Evolutionary conservation across 2,888 invertebrate species (phyloP).

Genomic region (Rhamnusium bicolor): DNA sequence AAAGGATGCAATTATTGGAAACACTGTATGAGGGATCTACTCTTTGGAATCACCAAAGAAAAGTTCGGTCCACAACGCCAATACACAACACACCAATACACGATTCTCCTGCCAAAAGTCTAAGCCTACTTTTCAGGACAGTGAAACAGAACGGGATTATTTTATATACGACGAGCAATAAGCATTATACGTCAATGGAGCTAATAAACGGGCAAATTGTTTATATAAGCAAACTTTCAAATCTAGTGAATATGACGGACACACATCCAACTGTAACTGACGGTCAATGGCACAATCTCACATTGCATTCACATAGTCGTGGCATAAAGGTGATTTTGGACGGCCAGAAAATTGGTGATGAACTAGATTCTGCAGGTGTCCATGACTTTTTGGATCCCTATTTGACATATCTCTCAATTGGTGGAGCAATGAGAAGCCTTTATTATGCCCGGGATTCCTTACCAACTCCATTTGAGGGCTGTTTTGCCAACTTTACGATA

Average conservation of each 20-base stretch:
- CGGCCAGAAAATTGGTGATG: constrained; percentile 82
- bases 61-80: constrained; percentile 47
- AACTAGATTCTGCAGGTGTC: constrained; percentile 87
- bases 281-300: constrained; percentile 92
- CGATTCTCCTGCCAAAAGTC: constrained; percentile 77
- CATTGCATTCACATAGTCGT: constrained; percentile 80
- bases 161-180: constrained; percentile 90
- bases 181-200: constrained; percentile 89
- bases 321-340: constrained; percentile 84
- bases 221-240: constrained; percentile 86
- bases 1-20: constrained; percentile 89
- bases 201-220: constrained; percentile 83
- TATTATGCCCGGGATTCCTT: constrained; percentile 73
- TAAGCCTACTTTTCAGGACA: constrained; percentile 88
- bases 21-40: constrained; percentile 83
- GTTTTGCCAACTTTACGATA: constrained; percentile 90
- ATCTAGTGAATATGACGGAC: constrained; percentile 88
- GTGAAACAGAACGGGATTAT: constrained; percentile 84
- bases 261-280: constrained; percentile 79
- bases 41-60: constrained; percentile 74
- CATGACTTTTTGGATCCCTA: constrained; percentile 96
- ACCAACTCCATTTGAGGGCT: constrained; percentile 87
- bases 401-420: constrained; percentile 85
- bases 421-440: constrained; percentile 81
- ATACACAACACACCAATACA: constrained; percentile 17